These are phyloP conservation scores for Morus bassanus DNA, from an alignment of 2,797 vertebrate genomes.

Conservation along the genomic window DNA sequence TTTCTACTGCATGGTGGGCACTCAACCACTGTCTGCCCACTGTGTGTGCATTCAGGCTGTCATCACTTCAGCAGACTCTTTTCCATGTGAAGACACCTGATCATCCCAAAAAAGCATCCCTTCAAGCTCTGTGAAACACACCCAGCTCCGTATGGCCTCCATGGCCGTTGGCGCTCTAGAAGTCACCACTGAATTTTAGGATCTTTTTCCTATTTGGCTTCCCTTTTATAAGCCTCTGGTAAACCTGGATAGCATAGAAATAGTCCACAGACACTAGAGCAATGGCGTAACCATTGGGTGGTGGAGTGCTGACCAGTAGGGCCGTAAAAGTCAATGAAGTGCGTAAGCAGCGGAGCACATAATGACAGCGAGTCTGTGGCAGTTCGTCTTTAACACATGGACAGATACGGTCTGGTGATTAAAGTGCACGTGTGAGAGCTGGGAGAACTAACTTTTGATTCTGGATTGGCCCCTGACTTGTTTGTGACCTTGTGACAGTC, in stretches of 20 bases:
- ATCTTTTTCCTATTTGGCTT: background rate
- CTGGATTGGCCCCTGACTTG: background rate
- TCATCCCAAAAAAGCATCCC: background rate
- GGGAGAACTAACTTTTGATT: background rate
- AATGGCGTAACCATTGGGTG: background rate
- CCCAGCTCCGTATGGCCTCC: rapidly evolving
- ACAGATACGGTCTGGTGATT: background rate
- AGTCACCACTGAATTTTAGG: background rate
- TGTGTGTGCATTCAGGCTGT: background rate
- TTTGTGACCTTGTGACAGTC: background rate
- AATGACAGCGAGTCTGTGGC: background rate
- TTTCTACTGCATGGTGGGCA: background rate
- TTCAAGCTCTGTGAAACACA: background rate
- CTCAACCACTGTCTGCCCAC: background rate
- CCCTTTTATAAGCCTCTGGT: background rate
- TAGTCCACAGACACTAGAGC: rapidly evolving
- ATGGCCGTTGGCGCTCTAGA: background rate
- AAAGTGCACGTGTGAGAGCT: background rate
- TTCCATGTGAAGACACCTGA: background rate
- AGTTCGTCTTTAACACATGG: background rate
- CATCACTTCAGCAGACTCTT: background rate
- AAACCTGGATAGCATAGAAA: background rate
- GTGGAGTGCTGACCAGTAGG: background rate
- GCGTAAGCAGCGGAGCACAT: background rate
- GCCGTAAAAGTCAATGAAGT: constrained; percentile 12